Percentiles rank a stretch among this genome's conserved stretches.
Conservation (phyloP, 2,888 invertebrate genomes). For the Nomada goodeniana region DNA sequence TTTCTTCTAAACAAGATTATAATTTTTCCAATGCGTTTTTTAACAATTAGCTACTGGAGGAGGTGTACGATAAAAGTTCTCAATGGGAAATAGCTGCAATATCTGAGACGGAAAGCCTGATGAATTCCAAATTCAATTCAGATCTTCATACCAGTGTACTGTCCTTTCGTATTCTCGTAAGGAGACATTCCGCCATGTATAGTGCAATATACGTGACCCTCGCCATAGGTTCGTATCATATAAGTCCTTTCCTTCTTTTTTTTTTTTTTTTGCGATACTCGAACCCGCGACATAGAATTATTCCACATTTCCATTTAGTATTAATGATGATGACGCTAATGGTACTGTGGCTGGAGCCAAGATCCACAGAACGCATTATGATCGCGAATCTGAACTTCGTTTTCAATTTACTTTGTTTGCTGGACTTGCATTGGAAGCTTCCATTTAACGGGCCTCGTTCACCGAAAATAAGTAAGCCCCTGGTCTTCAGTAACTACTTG, state of each 20-base stretch:
- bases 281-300: neutral
- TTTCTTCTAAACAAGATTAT: neutral
- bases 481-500: neutral
- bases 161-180: conserved; percentile 86
- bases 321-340: conserved; percentile 86
- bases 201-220: conserved; percentile 86
- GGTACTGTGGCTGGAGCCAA: conserved; percentile 86
- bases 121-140: conserved; percentile 85
- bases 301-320: conserved; percentile 78
- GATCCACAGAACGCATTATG: conserved; percentile 86
- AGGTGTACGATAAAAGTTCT: conserved; percentile 75
- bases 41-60: conserved; percentile 37
- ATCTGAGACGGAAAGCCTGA: conserved; percentile 82
- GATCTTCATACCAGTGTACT: conserved; percentile 87
- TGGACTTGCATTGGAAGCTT: conserved; percentile 86
- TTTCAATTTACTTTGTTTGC: conserved; percentile 86
- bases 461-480: conserved; percentile 72
- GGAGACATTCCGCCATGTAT: conserved; percentile 86
- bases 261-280: neutral
- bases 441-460: conserved; percentile 85
- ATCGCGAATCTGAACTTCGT: conserved; percentile 86
- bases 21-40: neutral
- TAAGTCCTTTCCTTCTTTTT: fast-evolving
- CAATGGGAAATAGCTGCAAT: conserved; percentile 86
- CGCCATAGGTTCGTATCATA: conserved; percentile 77